Conservation (phyloP, 2,113 vertebrate genomes). For the Pollachius pollachius region DNA sequence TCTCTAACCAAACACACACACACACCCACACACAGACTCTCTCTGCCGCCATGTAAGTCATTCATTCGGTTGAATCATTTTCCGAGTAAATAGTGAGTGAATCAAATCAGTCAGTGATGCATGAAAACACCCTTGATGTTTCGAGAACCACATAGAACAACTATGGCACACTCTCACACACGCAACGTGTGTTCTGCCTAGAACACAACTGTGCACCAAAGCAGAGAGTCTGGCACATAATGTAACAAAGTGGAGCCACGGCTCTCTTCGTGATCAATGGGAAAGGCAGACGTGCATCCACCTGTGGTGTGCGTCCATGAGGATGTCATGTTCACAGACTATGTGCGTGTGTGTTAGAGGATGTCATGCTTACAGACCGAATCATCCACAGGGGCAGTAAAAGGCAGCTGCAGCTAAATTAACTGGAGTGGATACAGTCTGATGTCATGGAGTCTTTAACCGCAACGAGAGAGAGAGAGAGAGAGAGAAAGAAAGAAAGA, state of each 20-base stretch:
- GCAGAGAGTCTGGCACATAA: background rate
- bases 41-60: background rate
- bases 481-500: background rate
- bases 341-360: slow-evolving; percentile 16
- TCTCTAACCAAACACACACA: slow-evolving; percentile 10
- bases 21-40: background rate
- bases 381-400: slow-evolving; percentile 38
- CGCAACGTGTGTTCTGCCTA: background rate
- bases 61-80: background rate
- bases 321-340: slow-evolving; percentile 39
- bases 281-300: background rate
- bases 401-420: slow-evolving; percentile 22
- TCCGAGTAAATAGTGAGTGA: background rate
- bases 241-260: background rate
- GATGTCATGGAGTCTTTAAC: slow-evolving; percentile 25
- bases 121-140: background rate
- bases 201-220: too few relatives aligned
- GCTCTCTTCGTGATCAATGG: background rate
- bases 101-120: background rate
- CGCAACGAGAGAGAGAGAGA: slow-evolving; percentile 18
- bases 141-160: too few relatives aligned
- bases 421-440: slow-evolving; percentile 35
- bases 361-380: slow-evolving; percentile 38
- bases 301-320: background rate
- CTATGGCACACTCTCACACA: slow-evolving; percentile 6